These are phyloP conservation scores for Ptilorrhoa leucosticta DNA, from an alignment of 2,113 vertebrate genomes.

Conservation along the genomic window DNA sequence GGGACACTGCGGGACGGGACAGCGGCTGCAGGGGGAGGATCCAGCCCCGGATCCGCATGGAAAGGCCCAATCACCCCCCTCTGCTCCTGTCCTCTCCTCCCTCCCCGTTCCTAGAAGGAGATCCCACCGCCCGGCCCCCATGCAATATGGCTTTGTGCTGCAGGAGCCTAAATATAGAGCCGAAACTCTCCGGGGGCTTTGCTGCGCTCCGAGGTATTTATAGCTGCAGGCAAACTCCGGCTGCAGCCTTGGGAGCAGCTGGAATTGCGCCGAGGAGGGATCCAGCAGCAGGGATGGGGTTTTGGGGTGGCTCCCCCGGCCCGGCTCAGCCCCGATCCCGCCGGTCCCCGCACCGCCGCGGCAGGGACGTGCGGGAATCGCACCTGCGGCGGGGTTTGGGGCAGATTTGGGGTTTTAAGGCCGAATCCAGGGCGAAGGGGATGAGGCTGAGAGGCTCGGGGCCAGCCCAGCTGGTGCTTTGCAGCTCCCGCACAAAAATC, in stretches of 20 bases:
- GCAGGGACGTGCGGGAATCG: rapidly evolving
- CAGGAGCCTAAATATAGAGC: slow-evolving; percentile 29
- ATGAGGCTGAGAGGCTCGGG: not conserved
- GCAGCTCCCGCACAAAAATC: rapidly evolving
- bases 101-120: not conserved
- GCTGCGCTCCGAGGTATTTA: slow-evolving; percentile 23
- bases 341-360: rapidly evolving
- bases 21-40: not conserved
- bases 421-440: not conserved
- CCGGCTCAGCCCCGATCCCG: rapidly evolving
- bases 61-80: not conserved
- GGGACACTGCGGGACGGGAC: not conserved
- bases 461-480: not conserved
- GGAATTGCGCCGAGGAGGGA: not conserved
- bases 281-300: rapidly evolving
- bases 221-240: slow-evolving; percentile 1
- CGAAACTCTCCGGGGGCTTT: not conserved
- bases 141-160: slow-evolving; percentile 11
- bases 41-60: not conserved
- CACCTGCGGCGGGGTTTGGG: rapidly evolving
- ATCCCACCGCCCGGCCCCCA: not conserved
- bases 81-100: not conserved
- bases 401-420: not conserved
- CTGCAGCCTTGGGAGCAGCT: not conserved
- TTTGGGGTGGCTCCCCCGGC: rapidly evolving